These are phyloP conservation scores for Amiota communis DNA, from an alignment of 2,888 invertebrate species.

Conservation along the genomic window DNA sequence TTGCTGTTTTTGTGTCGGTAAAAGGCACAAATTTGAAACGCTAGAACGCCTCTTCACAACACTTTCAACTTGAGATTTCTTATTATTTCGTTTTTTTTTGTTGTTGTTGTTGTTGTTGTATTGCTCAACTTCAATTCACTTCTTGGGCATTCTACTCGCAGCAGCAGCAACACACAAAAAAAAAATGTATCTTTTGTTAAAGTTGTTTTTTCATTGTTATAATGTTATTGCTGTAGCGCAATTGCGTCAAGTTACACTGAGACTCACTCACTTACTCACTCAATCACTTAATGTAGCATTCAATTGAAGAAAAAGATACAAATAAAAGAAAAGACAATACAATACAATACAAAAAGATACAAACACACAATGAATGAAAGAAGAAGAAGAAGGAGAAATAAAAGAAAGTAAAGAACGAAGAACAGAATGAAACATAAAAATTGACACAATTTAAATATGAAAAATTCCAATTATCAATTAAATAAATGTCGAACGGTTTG, in stretches of 20 bases:
- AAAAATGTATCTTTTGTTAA: not conserved
- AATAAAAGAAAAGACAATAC: conserved; percentile 33
- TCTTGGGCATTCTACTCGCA: conserved; percentile 31
- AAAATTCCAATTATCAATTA: conserved; percentile 66
- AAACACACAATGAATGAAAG: not conserved
- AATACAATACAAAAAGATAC: conserved; percentile 17
- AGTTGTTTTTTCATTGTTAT: not conserved
- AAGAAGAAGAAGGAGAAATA: not conserved
- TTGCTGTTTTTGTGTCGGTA: conserved; percentile 9
- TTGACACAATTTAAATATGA: conserved; percentile 56
- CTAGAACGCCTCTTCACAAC: conserved; percentile 71
- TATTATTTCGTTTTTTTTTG: conserved; percentile 28
- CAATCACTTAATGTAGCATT: conserved; percentile 8
- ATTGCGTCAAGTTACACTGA: conserved; percentile 10
- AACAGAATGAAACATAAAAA: no score
- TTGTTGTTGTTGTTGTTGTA: conserved; percentile 25
- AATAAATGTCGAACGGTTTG: conserved; percentile 60
- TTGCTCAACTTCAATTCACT: no score
- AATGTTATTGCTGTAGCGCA: not conserved
- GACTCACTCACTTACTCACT: not conserved
- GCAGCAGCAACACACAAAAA: conserved; percentile 33
- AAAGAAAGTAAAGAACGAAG: no score
- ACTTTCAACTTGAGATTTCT: conserved; percentile 54
- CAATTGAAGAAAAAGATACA: conserved; percentile 30
- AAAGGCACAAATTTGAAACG: conserved; percentile 63